Evolutionary conservation across 2,797 vertebrate genomes (phyloP).

Genomic region (Sphaeramia orbicularis): DNA sequence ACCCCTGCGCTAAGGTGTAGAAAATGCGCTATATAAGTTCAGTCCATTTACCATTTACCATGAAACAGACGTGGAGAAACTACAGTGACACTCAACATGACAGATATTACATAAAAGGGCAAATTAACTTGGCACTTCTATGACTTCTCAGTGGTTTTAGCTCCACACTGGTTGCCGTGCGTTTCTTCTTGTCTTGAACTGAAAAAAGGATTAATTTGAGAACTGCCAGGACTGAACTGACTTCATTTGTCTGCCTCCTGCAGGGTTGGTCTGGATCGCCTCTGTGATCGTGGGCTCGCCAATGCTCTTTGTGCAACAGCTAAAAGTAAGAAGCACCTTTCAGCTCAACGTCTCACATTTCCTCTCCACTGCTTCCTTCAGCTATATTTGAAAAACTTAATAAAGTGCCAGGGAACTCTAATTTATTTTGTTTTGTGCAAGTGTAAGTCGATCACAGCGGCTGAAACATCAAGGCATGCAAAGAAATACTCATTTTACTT

Average conservation of each 20-base stretch:
- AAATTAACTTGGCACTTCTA: not conserved
- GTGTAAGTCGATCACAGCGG: too few species aligned
- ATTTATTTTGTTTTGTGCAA: too few species aligned
- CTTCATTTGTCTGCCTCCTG: constrained; percentile 21
- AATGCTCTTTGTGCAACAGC: constrained; percentile 88
- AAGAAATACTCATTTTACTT: too few species aligned
- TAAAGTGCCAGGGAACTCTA: too few species aligned
- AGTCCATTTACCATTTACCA: too few species aligned
- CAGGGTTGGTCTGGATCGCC: constrained; percentile 86
- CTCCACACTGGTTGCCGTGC: not conserved
- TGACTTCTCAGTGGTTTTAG: not conserved
- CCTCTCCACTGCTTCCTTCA: not conserved
- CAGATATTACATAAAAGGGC: not conserved
- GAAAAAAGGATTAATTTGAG: too few species aligned
- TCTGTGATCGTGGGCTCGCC: constrained; percentile 88
- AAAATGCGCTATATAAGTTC: too few species aligned
- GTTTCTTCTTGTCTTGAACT: not conserved
- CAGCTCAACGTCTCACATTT: not conserved
- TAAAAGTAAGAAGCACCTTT: constrained; percentile 78
- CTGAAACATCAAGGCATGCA: too few species aligned
- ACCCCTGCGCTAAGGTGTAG: too few species aligned
- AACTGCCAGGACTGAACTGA: not conserved
- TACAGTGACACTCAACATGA: not conserved
- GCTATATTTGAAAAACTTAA: not conserved
- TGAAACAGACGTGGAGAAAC: not conserved